Percentiles rank a stretch among this genome's conserved stretches.
Evolutionary conservation across 2,888 invertebrate species (phyloP).

Genomic region (Lasioglossum lativentre): DNA sequence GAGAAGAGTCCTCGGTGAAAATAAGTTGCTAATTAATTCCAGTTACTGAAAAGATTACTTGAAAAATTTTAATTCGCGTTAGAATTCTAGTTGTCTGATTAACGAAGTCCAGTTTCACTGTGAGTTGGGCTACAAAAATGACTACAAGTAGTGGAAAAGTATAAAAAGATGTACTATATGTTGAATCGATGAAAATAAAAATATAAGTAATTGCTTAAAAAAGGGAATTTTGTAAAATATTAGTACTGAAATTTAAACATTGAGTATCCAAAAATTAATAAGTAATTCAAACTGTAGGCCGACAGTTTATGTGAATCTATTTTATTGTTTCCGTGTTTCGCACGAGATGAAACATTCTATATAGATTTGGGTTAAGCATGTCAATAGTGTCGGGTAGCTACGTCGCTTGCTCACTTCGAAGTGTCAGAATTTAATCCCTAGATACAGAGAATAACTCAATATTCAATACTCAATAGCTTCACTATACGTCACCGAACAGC

Average conservation of each 20-base stretch:
- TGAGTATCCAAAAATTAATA: background rate
- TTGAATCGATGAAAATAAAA: background rate
- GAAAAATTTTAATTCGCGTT: background rate
- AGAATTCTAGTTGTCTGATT: background rate
- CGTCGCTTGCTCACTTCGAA: background rate
- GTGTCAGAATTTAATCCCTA: conserved; percentile 3
- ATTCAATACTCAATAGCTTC: conserved; percentile 3
- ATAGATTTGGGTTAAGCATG: background rate
- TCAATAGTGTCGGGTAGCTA: background rate
- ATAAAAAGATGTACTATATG: background rate
- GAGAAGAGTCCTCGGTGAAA: background rate
- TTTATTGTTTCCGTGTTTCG: background rate
- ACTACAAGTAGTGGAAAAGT: too few relatives aligned
- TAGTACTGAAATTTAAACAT: background rate
- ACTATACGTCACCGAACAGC: background rate
- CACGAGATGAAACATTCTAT: background rate
- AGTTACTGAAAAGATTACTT: background rate
- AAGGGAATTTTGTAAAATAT: background rate
- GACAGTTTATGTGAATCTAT: background rate
- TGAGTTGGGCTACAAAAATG: too few relatives aligned
- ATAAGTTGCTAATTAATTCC: background rate
- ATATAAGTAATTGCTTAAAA: background rate
- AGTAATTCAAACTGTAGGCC: background rate
- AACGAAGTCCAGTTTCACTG: too few relatives aligned
- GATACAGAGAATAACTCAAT: conserved; percentile 6